Base-by-base conservation (phyloP, 2,113 vertebrate species). In the Guaruba guarouba region DNA sequence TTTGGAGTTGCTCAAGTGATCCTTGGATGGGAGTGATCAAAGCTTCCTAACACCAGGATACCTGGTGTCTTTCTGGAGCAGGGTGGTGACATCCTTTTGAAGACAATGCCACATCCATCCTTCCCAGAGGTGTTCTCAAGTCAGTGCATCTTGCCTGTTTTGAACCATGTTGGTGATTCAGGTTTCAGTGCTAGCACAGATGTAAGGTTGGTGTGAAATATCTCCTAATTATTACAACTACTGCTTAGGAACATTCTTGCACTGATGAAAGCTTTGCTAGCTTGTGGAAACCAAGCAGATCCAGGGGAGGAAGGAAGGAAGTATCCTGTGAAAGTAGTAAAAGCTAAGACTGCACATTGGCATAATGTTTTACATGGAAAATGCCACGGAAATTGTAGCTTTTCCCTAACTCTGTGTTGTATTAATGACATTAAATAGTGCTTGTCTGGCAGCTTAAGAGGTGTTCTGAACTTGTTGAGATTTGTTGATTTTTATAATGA, bases 401-500 rank as follows among this genome's bases (percentile, higher is more conserved):
- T 1, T 76, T 88, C 52, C 61, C 13, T 69, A 75, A 25, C 39
- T 77, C 54, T 82, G 76, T 2, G 2, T 39, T 90, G 27, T 75
- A 48, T 84, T 90, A 88, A 79, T 73, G 73, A 51, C 28, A 75
- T 95, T 49, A 64, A 82, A 37, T 24, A 85, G 67, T 3, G 10
- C 66, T 91, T 88, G 49, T 88, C 54, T 73, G 74, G 39, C 25
- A 4, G 0, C 43, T 83, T 88, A 52, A 88, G 63, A 88, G 85
- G 8, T 62, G 43, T 55, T 96, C 44, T 77, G 59, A 93, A 83
- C 87, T 90, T 88, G 67, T 74, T 88, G 68, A 95, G 75, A 75
- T 90, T 81, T 86, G 63, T 81, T 95, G 82, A 83, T 90, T 97
- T 95, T 94, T 67, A 11, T 88, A 90, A 85, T 93, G 46, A 90